Evolutionary conservation across 1,140 invertebrate species (phyloP), one percentile per base, ranked within the genome.

Genomic region (Bombus polaris): DNA sequence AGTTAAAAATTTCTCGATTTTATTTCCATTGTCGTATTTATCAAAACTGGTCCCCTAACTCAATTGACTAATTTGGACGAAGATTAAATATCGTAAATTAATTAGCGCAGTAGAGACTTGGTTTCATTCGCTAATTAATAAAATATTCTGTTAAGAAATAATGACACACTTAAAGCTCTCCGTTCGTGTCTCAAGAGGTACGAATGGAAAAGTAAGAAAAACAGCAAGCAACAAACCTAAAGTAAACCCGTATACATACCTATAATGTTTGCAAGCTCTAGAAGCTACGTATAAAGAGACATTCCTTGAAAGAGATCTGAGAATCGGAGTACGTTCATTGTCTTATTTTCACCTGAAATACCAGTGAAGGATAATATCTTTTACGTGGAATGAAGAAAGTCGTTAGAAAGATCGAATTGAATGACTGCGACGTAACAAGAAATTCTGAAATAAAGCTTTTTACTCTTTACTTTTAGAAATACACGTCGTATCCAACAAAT

Each of bases 271-370:
- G 8, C 35, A 25, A 59, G 35, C 9, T n/a, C 59, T 53, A 76
- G 6, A 1, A 59, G 8, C 25, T 59, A 62, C 13, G 25, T 57
- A 42, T 18, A 71, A 53, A 71, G 44, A 28, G 44, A 66, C 32
- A 12, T 71, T 81, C 22, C 12, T 42, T 28, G 39, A 37, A 68
- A 68, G 42, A 79, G 39, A 68, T 68, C 35, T 47, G 66, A 68
- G 42, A n/a, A 42, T 44, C 28, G 18, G 32, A 68, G 76, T 42
- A 78, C 25, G 62, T 44, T 15, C 10, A 53, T 81, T 71, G 25
- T 81, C 57, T 81, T 25, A 62, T 35, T 65, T n/a, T 77, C 28
- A 9, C 10, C 5, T 71, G 8, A 71, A 70, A 81, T 71, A 22
- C 42, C 13, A 47, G 32, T 9, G 78, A 37, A 47, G 42, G 35